Base-by-base conservation (phyloP, 2,888 invertebrate species). In the Maniola hyperantus region DNA sequence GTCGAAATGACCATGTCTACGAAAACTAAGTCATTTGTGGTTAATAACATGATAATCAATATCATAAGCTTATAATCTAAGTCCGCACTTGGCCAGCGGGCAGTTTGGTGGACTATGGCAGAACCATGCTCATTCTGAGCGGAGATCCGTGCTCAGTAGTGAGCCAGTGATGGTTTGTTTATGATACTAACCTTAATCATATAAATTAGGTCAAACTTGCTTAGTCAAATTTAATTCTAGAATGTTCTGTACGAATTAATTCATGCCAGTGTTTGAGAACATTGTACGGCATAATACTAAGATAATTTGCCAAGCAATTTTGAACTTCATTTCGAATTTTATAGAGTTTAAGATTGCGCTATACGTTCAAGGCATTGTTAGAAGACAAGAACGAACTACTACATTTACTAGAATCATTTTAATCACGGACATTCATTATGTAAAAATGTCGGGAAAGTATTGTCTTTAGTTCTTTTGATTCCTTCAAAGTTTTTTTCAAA, bases 371-470 rank as follows among this genome's bases (percentile, higher is more conserved):
- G 18, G 20, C n/a, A 36, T 61, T 50, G 61, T 61, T 13, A 39
- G 34, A 48, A 48, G 50, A 50, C 50, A 60, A 60, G 61, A 61
- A 60, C 50, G 50, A 61, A 61, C 48, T 61, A 61, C 50, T 48
- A 60, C 48, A 59, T 44, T 50, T 51, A 50, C 36, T 61, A 50
- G 50, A 36, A 61, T 61, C 36, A 61, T 61, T 61, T 61, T 61
- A 61, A 61, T 61, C 50, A 61, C 61, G 36, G 51, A 48, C 39
- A 61, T 61, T 61, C 61, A 61, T 60, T 60, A 60, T 50, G 61
- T 51, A 61, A 61, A 60, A 51, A 61, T 51, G 61, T 36, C 50
- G 61, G 50, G 36, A 50, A 61, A 57, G 42, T 20, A 57, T 42
- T 57, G 57, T 57, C 57, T 57, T 57, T 20, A 11, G 42, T 42